Evolutionary conservation across 1,140 invertebrate genomes (phyloP), one percentile per base, ranked within the genome.

Genomic region (Pseudomyrmex pallidus): DNA sequence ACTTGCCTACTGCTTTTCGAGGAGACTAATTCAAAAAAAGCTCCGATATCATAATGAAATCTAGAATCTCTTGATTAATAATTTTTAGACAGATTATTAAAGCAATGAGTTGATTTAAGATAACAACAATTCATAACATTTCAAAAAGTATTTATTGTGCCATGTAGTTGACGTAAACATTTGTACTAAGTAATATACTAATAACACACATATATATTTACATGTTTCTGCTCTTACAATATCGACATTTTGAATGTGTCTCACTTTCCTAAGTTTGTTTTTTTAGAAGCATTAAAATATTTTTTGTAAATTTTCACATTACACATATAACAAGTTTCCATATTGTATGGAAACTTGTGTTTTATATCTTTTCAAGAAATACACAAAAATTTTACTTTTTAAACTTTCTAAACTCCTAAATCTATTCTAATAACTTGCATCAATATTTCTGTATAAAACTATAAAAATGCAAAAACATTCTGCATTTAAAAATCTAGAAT

Each of bases 71-170:
- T 35, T 7, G 5, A 35, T 5, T 35, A 35, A 7, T 35, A 35
- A 35, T 35, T 35, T 35, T 5, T 35, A 0, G 5, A 35, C 35
- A 35, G 35, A 35, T 0, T 35, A 35, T 35, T 2, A 48, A 17
- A 48, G 9, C n/a, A 9, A 52, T 35, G 44, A 7, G 1, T 22
- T 17, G n/a, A 66, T 25, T 2, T 10, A 57, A 50, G 15, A 70
- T 50, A 72, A 72, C 57, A 70, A 54, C 44, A 72, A 17, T 7
- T 25, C 35, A 48, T 59, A n/a, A 15, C 54, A 80, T 59, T 35
- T 7, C 12, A 80, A 80, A n/a, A 72, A 72, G 12, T 70, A 80
- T 80, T 80, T 80, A 80, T 80, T 72, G 10, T 22, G 52, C 66
- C 66, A 72, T 72, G 59, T 80, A 54, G 13, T 61, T 59, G 44